Evolutionary conservation across 2,888 invertebrate species (phyloP).

Genomic region (Lypha dubia): DNA sequence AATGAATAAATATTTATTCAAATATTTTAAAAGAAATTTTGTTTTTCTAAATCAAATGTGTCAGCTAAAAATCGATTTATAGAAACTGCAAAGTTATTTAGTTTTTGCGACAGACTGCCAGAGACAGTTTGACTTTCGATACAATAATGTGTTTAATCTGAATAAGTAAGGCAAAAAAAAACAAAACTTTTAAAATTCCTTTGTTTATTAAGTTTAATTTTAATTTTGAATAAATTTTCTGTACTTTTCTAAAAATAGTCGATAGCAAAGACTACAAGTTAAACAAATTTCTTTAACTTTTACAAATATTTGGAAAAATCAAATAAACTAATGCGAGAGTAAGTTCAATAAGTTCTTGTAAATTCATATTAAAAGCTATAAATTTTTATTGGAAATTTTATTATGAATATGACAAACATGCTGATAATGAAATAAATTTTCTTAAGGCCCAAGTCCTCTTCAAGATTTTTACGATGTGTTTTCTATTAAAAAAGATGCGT

Average conservation of each 20-base stretch:
- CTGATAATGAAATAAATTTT: too few relatives aligned
- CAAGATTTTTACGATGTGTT: too few relatives aligned
- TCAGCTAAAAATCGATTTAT: constrained; percentile 55
- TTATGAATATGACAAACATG: too few relatives aligned
- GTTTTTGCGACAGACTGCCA: constrained; percentile 3
- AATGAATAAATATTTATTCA: constrained; percentile 42
- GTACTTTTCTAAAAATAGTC: too few relatives aligned
- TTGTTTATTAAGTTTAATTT: background rate
- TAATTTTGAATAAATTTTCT: background rate
- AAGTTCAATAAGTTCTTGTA: too few relatives aligned
- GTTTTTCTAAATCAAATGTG: constrained; percentile 45
- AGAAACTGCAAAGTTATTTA: constrained; percentile 8
- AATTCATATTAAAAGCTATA: too few relatives aligned
- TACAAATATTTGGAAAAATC: background rate
- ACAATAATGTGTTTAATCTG: background rate
- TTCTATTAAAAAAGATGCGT: too few relatives aligned
- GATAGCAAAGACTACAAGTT: too few relatives aligned
- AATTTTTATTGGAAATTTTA: too few relatives aligned
- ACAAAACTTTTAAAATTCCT: background rate
- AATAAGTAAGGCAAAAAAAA: constrained; percentile 1
- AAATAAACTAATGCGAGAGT: too few relatives aligned
- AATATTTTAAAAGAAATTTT: constrained; percentile 17
- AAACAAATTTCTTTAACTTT: too few relatives aligned
- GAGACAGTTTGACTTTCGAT: constrained; percentile 15
- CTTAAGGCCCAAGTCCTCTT: too few relatives aligned